phyloP scores from a whole-genome alignment of 2,888 invertebrate genomes.

The Apodemia hepburni region DNA sequence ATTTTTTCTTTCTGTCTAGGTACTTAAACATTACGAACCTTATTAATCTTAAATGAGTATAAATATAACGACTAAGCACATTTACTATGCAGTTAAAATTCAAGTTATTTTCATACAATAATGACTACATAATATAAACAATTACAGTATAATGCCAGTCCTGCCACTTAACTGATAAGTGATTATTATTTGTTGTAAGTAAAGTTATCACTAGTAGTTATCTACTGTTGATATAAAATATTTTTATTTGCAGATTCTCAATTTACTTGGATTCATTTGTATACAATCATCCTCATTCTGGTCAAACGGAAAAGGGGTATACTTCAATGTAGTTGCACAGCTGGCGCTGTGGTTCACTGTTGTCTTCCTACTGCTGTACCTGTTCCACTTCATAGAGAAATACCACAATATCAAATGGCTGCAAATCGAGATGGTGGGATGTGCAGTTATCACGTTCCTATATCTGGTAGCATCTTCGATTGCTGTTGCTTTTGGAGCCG shows the following conservation, averaged over 20 bases:
- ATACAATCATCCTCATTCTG: conserved; percentile 83
- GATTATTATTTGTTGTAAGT: too few species aligned
- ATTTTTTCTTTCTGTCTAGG: too few species aligned
- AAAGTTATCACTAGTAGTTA: too few species aligned
- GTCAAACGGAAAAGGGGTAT: conserved; percentile 83
- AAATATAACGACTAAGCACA: too few species aligned
- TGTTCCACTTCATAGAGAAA: conserved; percentile 92
- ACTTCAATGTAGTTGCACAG: conserved; percentile 89
- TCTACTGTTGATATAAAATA: too few species aligned
- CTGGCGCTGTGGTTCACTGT: conserved; percentile 89
- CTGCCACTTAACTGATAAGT: too few species aligned
- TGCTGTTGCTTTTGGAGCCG: conserved; percentile 82
- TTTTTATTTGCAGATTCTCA: conserved; percentile 81
- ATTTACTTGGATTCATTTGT: conserved; percentile 89
- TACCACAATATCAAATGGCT: conserved; percentile 92
- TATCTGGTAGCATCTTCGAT: conserved; percentile 89
- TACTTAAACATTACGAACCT: too few species aligned
- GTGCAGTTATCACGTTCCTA: conserved; percentile 83
- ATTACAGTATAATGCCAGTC: too few species aligned
- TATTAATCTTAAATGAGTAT: too few species aligned
- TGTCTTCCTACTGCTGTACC: conserved; percentile 85
- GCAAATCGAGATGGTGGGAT: conserved; percentile 88
- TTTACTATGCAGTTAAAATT: too few species aligned
- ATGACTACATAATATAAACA: too few species aligned
- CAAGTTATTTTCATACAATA: too few species aligned